Evolutionary conservation across 2,888 invertebrate genomes (phyloP).

Genomic region (Brachypalpus laphriformis): DNA sequence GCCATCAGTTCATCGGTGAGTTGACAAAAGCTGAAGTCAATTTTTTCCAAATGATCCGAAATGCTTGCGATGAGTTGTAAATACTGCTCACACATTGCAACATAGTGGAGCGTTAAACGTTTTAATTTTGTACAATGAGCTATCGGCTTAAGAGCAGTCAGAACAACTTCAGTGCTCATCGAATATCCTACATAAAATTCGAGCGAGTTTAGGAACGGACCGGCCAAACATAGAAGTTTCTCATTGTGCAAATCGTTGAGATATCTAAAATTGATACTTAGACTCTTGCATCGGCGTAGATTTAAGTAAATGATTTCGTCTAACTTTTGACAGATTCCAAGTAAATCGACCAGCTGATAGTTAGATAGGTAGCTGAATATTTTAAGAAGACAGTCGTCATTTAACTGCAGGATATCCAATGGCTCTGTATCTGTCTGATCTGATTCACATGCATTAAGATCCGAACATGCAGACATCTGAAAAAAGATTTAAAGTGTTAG

Average conservation of each 20-base stretch:
- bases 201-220: slow-evolving; percentile 16
- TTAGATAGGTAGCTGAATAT: slow-evolving; percentile 55
- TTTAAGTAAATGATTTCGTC: slow-evolving; percentile 57
- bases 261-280: slow-evolving; percentile 41
- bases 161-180: slow-evolving; percentile 26
- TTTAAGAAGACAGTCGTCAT: slow-evolving; percentile 64
- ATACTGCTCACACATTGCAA: slow-evolving; percentile 47
- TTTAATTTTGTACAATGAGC: slow-evolving; percentile 21
- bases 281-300: slow-evolving; percentile 52
- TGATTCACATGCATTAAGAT: neutral
- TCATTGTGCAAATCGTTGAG: slow-evolving; percentile 12
- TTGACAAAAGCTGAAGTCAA: slow-evolving; percentile 65
- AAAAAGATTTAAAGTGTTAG: neutral
- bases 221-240: slow-evolving; percentile 9
- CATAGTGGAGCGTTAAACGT: slow-evolving; percentile 41
- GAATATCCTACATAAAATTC: slow-evolving; percentile 54
- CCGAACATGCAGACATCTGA: slow-evolving; percentile 27
- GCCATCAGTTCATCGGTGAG: slow-evolving; percentile 47
- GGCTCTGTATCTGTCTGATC: neutral
- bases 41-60: slow-evolving; percentile 42
- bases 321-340: slow-evolving; percentile 39
- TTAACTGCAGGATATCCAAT: slow-evolving; percentile 34
- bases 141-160: slow-evolving; percentile 19
- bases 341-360: slow-evolving; percentile 27
- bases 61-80: slow-evolving; percentile 24